Conservation (phyloP, 2,797 vertebrate genomes). For the Vipera latastei region DNA sequence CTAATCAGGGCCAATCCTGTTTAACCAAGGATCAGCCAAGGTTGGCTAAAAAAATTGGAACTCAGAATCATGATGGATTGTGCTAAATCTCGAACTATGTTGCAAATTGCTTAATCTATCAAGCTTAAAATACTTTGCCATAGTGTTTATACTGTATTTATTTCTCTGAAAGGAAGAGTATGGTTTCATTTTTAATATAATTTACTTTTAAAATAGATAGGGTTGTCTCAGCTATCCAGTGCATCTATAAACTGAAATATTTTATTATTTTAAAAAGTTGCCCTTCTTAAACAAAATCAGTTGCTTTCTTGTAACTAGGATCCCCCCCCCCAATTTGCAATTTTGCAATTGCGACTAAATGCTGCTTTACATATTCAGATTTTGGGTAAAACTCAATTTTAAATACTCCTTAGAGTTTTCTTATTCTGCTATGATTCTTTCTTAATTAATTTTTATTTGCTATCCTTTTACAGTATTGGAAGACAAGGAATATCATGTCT, state of each 20-base stretch:
- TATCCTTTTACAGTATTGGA: neutral
- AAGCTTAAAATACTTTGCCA: neutral
- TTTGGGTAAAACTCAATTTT: neutral
- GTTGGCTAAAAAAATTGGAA: neutral
- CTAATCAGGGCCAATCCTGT: neutral
- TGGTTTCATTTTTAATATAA: neutral
- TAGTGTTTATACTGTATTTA: neutral
- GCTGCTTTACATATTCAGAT: neutral
- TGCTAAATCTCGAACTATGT: neutral
- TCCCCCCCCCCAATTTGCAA: neutral
- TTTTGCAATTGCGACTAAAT: neutral
- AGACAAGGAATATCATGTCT: neutral
- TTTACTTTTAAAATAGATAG: neutral
- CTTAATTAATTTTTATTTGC: neutral
- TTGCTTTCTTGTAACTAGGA: neutral
- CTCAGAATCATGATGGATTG: neutral
- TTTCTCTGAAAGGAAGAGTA: neutral
- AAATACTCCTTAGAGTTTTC: neutral
- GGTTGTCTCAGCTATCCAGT: neutral
- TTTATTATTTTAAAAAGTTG: neutral
- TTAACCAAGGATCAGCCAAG: neutral
- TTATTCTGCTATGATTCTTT: neutral
- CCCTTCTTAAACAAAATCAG: neutral
- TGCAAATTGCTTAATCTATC: neutral
- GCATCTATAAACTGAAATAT: neutral